Conservation (phyloP, 2,113 vertebrate genomes). For the Psilopogon haemacephalus region DNA sequence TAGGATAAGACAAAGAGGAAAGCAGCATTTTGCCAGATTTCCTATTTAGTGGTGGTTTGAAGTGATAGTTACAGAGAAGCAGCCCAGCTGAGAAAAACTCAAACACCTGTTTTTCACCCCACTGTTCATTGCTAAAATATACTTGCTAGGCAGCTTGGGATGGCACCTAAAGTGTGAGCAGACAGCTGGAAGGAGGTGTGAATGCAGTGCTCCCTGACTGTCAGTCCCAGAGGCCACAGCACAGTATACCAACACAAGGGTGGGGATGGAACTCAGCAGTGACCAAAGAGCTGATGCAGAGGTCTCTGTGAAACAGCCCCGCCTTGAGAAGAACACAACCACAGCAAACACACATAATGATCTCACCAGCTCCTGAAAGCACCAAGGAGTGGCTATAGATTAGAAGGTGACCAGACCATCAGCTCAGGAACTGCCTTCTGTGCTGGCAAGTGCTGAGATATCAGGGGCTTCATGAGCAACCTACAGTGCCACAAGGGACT, state of each 20-base stretch:
- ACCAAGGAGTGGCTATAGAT: not conserved
- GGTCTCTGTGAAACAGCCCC: fast-evolving
- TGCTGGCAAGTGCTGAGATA: fast-evolving
- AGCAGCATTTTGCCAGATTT: not conserved
- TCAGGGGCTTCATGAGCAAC: not conserved
- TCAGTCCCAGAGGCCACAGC: not conserved
- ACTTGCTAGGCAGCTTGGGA: not conserved
- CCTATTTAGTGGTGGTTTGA: not conserved
- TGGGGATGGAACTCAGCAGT: not conserved
- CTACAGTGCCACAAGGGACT: not conserved
- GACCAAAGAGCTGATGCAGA: not conserved
- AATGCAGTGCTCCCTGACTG: fast-evolving
- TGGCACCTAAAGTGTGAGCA: not conserved
- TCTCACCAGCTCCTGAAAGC: not conserved
- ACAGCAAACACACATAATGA: fast-evolving
- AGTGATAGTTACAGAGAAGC: not conserved
- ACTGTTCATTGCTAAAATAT: not conserved
- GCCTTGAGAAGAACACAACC: fast-evolving
- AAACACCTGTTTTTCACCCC: not conserved
- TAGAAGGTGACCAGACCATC: no score
- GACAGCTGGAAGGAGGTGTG: not conserved
- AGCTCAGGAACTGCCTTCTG: no score
- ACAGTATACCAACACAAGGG: fast-evolving
- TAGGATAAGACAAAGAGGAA: not conserved
- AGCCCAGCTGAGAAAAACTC: not conserved